Percentiles rank a stretch among this genome's conserved stretches.
These are phyloP conservation scores for Malthinus flaveolus DNA, from an alignment of 2,888 invertebrate species.

Conservation along the genomic window DNA sequence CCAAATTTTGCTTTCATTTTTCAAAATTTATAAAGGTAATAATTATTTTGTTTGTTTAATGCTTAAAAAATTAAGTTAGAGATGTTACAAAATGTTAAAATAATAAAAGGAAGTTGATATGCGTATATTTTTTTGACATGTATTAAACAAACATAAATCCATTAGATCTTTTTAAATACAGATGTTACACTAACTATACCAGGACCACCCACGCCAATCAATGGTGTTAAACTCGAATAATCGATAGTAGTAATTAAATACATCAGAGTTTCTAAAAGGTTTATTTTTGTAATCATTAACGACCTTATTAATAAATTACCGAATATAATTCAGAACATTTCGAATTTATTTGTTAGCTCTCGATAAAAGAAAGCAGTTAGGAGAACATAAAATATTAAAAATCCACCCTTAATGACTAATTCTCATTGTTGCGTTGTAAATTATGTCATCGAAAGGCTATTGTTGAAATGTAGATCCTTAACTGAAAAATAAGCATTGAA, in stretches of 20 bases:
- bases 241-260: constrained; percentile 1
- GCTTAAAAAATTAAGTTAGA: background rate
- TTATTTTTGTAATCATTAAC: background rate
- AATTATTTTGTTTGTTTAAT: background rate
- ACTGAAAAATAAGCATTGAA: too few species aligned
- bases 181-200: constrained; percentile 26
- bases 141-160: constrained; percentile 41
- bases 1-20: background rate
- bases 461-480: too few species aligned
- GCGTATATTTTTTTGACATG: constrained; percentile 22
- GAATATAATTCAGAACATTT: too few species aligned
- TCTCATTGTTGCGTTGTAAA: too few species aligned
- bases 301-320: too few species aligned
- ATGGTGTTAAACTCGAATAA: background rate
- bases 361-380: background rate
- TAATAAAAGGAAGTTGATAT: constrained; percentile 12
- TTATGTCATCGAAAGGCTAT: too few species aligned
- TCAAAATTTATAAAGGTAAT: background rate
- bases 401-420: too few species aligned
- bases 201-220: constrained; percentile 30
- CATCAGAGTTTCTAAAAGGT: background rate
- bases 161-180: constrained; percentile 37
- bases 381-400: background rate
- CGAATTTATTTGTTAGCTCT: background rate
- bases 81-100: constrained; percentile 2